Percentiles rank a stretch among this genome's conserved stretches.
phyloP scores from a whole-genome alignment of 2,113 vertebrate genomes.

The Nestor notabilis region DNA sequence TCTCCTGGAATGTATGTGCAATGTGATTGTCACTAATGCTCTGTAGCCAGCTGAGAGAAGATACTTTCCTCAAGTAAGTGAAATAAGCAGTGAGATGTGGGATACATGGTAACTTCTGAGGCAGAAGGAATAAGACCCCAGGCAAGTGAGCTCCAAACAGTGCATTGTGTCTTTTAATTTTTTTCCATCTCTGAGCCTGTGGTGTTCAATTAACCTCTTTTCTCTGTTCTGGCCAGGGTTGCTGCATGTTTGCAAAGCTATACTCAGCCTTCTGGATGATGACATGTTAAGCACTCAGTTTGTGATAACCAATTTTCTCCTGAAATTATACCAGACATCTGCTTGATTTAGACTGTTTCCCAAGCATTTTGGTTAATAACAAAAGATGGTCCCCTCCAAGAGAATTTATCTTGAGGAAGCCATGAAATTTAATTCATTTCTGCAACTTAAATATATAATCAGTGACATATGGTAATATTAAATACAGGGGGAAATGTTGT shows the following conservation, averaged over 20 bases:
- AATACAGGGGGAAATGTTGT: constrained; percentile 55
- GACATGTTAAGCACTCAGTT: neutral
- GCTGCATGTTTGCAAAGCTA: neutral
- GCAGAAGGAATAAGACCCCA: constrained; percentile 34
- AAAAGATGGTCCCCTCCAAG: constrained; percentile 40
- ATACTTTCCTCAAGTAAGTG: neutral
- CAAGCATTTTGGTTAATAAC: constrained; percentile 21
- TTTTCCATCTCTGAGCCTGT: neutral
- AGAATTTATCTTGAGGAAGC: constrained; percentile 55
- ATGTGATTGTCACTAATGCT: neutral
- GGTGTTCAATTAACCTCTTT: constrained; percentile 14
- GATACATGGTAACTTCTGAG: constrained; percentile 33
- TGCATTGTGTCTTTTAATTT: neutral
- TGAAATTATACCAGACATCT: constrained; percentile 20
- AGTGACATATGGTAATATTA: constrained; percentile 67
- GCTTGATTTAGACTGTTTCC: constrained; percentile 43
- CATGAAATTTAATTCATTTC: constrained; percentile 65
- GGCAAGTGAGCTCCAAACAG: neutral
- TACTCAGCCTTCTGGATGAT: neutral
- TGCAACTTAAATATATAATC: constrained; percentile 69
- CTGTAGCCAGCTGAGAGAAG: neutral
- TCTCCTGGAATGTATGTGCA: neutral
- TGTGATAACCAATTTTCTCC: constrained; percentile 43
- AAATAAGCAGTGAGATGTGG: neutral
- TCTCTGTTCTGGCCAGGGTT: neutral